Evolutionary conservation across 2,888 invertebrate genomes (phyloP).

Genomic region (Xestoiulus laeticollis): DNA sequence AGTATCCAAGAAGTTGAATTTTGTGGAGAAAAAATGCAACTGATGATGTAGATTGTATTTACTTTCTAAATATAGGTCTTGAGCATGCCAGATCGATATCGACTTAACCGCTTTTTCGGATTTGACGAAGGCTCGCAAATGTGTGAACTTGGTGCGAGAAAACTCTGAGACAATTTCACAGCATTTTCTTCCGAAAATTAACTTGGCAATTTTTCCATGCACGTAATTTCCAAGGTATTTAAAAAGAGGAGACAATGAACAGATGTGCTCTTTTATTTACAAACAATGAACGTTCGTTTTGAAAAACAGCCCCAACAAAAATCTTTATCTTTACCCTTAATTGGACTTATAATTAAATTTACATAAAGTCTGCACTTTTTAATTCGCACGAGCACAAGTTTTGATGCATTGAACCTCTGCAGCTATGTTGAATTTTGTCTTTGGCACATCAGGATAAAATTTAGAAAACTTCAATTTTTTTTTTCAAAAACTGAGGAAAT

Average conservation of each 20-base stretch:
- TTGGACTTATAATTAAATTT: no score
- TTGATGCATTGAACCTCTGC: no score
- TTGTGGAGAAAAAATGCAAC: neutral
- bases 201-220: neutral
- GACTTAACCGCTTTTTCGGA: constrained; percentile 27
- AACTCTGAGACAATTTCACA: constrained; percentile 7
- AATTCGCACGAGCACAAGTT: no score
- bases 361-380: no score
- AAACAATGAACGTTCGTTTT: neutral
- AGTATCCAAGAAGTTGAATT: neutral
- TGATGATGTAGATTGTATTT: constrained; percentile 41
- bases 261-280: neutral
- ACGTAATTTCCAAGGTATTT: neutral
- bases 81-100: constrained; percentile 21
- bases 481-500: no score
- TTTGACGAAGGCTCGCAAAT: neutral
- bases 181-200: neutral
- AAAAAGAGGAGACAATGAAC: neutral
- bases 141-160: constrained; percentile 6
- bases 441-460: no score
- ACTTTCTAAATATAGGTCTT: constrained; percentile 34
- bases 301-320: no score
- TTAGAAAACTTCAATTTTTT: no score
- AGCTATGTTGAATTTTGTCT: no score
- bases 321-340: no score